Evolutionary conservation across 2,113 vertebrate genomes (phyloP).

Genomic region (Caracal caracal): DNA sequence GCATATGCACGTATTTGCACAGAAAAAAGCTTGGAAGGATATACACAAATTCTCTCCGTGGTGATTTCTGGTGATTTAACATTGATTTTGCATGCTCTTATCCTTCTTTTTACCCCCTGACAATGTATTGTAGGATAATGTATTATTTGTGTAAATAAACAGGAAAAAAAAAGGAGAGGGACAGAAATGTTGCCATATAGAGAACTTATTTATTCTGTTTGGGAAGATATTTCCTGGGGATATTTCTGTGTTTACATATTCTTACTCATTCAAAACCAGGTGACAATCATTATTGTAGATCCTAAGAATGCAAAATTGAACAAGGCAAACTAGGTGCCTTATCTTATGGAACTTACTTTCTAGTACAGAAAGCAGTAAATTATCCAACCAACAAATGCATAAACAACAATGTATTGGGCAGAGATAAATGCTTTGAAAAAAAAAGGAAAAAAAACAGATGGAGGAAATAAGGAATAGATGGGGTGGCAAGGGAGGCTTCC

Average conservation of each 20-base stretch:
- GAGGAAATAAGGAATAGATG: not conserved
- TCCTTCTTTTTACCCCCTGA: not conserved
- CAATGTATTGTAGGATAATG: not conserved
- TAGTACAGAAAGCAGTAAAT: not conserved
- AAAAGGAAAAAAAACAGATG: not conserved
- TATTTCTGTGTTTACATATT: not conserved
- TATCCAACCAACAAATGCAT: not conserved
- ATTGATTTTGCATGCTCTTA: not conserved
- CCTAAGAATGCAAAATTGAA: not conserved
- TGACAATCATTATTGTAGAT: constrained; percentile 7
- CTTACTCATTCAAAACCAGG: not conserved
- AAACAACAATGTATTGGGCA: not conserved
- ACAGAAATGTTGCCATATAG: not conserved
- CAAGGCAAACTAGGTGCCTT: not conserved
- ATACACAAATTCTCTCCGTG: not conserved
- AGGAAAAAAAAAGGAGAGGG: not conserved
- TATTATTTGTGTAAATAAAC: constrained; percentile 24
- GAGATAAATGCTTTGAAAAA: not conserved
- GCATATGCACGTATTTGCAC: not conserved
- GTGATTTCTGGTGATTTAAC: constrained; percentile 39
- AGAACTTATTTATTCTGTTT: not conserved
- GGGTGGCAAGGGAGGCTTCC: not conserved
- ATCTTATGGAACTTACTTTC: not conserved
- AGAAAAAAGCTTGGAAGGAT: not conserved
- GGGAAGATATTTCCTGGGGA: constrained; percentile 1